Percentiles rank a stretch among this genome's conserved stretches.
These are phyloP conservation scores for Dasyurus viverrinus DNA, from an alignment of 2,113 vertebrate species.

Conservation along the genomic window DNA sequence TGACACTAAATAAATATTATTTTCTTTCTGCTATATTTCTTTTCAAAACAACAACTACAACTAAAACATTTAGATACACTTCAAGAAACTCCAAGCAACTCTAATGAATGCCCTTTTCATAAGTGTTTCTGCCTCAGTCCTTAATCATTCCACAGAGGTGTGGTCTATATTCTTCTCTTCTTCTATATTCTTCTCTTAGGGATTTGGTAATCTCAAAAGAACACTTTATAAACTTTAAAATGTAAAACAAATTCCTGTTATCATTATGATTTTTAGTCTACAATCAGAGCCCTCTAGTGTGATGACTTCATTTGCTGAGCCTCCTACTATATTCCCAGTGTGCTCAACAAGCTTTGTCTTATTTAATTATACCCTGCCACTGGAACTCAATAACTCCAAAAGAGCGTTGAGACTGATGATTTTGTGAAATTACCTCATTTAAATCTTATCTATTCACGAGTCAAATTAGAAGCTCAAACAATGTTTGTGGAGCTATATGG, in stretches of 20 bases:
- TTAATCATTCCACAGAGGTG: too few species aligned
- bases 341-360: not conserved
- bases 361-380: not conserved
- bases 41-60: too few species aligned
- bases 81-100: too few species aligned
- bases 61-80: too few species aligned
- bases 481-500: not conserved
- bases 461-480: not conserved
- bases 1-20: too few species aligned
- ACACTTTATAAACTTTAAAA: not conserved
- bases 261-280: not conserved
- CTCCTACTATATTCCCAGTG: not conserved
- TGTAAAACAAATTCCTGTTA: not conserved
- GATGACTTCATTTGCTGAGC: not conserved
- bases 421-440: not conserved
- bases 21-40: too few species aligned
- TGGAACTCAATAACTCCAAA: not conserved
- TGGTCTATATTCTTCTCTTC: too few species aligned
- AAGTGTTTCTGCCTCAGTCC: too few species aligned
- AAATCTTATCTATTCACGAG: not conserved
- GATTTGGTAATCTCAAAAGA: not conserved
- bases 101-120: too few species aligned
- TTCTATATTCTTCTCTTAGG: not conserved
- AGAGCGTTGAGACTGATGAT: not conserved
- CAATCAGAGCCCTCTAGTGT: too few species aligned